These are phyloP conservation scores for Stegodyphus mimosarum DNA, from an alignment of 1,140 invertebrate genomes.

Conservation along the genomic window DNA sequence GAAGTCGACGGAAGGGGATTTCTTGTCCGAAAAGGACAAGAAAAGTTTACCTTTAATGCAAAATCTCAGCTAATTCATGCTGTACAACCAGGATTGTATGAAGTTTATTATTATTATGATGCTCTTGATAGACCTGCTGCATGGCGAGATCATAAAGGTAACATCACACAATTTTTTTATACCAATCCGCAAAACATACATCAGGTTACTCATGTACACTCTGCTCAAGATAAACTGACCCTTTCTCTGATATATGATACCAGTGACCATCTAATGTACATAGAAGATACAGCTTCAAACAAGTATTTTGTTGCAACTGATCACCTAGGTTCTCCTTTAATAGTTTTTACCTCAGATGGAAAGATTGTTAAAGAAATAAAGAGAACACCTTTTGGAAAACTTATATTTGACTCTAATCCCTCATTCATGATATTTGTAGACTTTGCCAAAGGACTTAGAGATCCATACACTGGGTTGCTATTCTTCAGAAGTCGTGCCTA, in stretches of 20 bases:
- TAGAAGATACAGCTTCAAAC: slow-evolving; percentile 79
- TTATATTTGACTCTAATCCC: slow-evolving; percentile 94
- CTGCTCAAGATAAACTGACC: slow-evolving; percentile 87
- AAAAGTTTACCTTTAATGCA: slow-evolving; percentile 93
- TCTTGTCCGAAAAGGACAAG: slow-evolving; percentile 92
- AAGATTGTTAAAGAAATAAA: slow-evolving; percentile 92
- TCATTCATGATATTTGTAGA: slow-evolving; percentile 92
- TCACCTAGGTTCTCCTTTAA: slow-evolving; percentile 92
- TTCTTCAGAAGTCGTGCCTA: slow-evolving; percentile 94
- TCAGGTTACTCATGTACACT: slow-evolving; percentile 86
- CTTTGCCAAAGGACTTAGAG: slow-evolving; percentile 90
- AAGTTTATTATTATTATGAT: slow-evolving; percentile 94
- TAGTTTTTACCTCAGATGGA: slow-evolving; percentile 95
- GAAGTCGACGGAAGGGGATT: slow-evolving; percentile 90
- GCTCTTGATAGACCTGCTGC: slow-evolving; percentile 86
- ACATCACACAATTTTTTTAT: slow-evolving; percentile 96
- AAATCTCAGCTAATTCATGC: slow-evolving; percentile 84
- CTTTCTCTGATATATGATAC: slow-evolving; percentile 90
- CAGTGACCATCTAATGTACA: slow-evolving; percentile 88
- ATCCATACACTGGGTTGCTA: slow-evolving; percentile 88
- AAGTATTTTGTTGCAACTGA: slow-evolving; percentile 96
- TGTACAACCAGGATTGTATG: slow-evolving; percentile 79
- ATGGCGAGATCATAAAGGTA: slow-evolving; percentile 90
- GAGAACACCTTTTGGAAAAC: slow-evolving; percentile 92
- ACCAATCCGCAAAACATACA: slow-evolving; percentile 86